These are phyloP conservation scores for Emydura subglobosa DNA, from an alignment of 2,113 vertebrate species.

Conservation along the genomic window DNA sequence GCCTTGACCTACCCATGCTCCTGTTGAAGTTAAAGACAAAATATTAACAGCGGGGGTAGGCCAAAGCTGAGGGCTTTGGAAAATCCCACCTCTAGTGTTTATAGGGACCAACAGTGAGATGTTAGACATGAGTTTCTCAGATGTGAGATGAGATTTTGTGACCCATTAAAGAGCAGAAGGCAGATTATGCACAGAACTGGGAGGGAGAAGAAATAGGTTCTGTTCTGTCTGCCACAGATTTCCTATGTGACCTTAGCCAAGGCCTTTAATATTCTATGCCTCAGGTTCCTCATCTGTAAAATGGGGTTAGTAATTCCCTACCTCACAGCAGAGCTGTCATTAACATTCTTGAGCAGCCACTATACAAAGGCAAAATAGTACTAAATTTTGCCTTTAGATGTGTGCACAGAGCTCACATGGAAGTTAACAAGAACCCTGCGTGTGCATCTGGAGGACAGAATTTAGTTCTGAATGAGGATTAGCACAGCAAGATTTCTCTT, in stretches of 20 bases:
- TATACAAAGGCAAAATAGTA: not conserved
- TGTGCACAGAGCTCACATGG: not conserved
- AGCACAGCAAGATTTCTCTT: not conserved
- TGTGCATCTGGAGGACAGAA: not conserved
- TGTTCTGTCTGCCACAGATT: not conserved
- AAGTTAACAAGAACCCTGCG: not conserved
- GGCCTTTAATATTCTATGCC: not conserved
- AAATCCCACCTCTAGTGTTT: not conserved
- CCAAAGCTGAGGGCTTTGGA: not conserved
- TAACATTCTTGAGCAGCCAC: not conserved
- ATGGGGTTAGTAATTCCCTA: not conserved
- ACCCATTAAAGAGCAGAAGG: not conserved
- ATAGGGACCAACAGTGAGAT: rapidly evolving
- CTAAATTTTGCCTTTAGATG: not conserved
- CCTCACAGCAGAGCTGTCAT: not conserved
- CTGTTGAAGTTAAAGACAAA: not conserved
- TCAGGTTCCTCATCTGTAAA: not conserved
- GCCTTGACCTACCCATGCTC: not conserved
- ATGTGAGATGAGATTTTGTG: not conserved
- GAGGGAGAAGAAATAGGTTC: not conserved
- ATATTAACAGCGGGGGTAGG: not conserved
- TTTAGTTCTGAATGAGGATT: not conserved
- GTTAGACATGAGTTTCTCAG: not conserved
- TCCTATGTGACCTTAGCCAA: not conserved
- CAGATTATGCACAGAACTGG: not conserved